Percentiles rank a stretch among this genome's conserved stretches.
Conservation (phyloP, 1,140 invertebrate species). For the Mylabris phalerata region DNA sequence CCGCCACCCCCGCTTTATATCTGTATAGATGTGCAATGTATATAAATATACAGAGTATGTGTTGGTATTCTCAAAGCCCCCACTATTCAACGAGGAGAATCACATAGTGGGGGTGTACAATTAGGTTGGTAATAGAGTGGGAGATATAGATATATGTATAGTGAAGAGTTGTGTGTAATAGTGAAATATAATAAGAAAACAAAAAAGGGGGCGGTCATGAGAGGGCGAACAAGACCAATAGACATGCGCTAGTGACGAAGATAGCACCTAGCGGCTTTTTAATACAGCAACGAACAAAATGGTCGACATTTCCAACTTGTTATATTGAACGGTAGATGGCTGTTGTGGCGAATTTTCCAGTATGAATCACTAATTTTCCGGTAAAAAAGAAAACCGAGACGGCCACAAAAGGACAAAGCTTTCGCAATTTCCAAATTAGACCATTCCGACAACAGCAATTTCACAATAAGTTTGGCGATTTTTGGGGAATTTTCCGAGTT, state of each 20-base stretch:
- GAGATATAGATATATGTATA: background rate
- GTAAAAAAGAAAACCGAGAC: no score
- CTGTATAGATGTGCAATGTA: no score
- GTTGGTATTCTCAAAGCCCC: no score
- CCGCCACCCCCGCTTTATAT: background rate
- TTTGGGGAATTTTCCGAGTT: no score
- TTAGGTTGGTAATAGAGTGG: constrained; percentile 4
- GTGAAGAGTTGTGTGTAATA: background rate
- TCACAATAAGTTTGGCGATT: no score
- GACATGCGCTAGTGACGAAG: constrained; percentile 27
- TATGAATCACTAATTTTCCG: no score
- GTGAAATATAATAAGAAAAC: constrained; percentile 13
- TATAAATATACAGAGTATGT: no score
- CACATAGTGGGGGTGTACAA: constrained; percentile 1
- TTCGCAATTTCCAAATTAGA: no score
- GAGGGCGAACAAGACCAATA: constrained; percentile 22
- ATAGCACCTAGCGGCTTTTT: constrained; percentile 33
- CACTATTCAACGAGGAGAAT: constrained; percentile 2
- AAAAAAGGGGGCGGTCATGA: constrained; percentile 26
- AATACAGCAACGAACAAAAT: constrained; percentile 37
- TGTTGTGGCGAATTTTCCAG: constrained; percentile 1
- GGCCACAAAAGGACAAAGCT: no score
- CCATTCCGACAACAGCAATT: no score
- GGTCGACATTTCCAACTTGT: constrained; percentile 20
- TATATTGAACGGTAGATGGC: constrained; percentile 25